A percentile compares a stretch with the other conserved stretches of the same genome.
phyloP scores from a whole-genome alignment of 2,797 vertebrate genomes.

The Oreonectes daqikongensis region DNA sequence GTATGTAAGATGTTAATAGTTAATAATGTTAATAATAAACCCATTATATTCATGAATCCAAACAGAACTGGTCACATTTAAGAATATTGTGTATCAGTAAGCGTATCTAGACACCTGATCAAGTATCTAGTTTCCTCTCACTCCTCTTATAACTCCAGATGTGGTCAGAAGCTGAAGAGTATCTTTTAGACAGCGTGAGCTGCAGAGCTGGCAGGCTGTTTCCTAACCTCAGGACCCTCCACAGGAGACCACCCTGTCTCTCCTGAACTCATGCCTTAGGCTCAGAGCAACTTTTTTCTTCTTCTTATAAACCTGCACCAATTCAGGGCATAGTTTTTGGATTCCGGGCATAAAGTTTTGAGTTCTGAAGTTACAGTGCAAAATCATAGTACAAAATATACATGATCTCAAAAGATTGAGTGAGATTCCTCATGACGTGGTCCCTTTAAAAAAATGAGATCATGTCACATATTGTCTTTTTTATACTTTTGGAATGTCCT shows the following conservation, averaged over 20 bases:
- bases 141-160: conserved; percentile 1
- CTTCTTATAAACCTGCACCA: not conserved
- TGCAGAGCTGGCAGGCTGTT: not conserved
- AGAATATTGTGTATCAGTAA: not conserved
- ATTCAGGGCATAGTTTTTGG: conserved; percentile 17
- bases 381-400: not conserved
- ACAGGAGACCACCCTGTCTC: conserved; percentile 17
- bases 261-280: not conserved
- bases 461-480: not conserved
- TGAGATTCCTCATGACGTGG: not conserved
- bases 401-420: not conserved
- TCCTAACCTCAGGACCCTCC: conserved; percentile 12
- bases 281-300: not conserved
- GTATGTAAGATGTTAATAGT: too few species aligned
- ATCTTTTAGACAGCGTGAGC: conserved; percentile 1
- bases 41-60: too few species aligned
- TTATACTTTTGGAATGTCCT: not conserved
- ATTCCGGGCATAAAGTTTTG: not conserved
- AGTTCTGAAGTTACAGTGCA: not conserved
- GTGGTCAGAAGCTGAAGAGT: conserved; percentile 9
- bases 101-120: not conserved
- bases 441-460: not conserved
- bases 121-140: not conserved
- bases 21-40: too few species aligned
- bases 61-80: not conserved